Evolutionary conservation across 2,888 invertebrate species (phyloP).

Genomic region (Drosophila quasianomalipes): DNA sequence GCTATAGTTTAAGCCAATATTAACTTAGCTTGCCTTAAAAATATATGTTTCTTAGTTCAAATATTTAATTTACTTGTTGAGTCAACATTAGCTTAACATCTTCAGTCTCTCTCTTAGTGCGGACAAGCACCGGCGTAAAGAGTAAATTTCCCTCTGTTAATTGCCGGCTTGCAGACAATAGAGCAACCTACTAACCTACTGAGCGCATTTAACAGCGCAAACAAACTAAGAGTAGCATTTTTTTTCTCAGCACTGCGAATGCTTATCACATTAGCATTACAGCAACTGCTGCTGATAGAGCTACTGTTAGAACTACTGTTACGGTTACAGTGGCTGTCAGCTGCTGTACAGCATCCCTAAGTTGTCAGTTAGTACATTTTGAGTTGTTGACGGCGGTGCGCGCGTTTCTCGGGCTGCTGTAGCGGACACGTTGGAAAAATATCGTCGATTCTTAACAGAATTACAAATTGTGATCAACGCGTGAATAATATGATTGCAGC

Average conservation of each 20-base stretch:
- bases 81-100: slow-evolving; percentile 22
- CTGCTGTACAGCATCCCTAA: slow-evolving; percentile 62
- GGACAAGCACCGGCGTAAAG: slow-evolving; percentile 46
- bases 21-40: neutral
- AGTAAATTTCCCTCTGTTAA: slow-evolving; percentile 65
- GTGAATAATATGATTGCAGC: slow-evolving; percentile 66
- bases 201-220: slow-evolving; percentile 41
- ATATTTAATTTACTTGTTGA: slow-evolving; percentile 35
- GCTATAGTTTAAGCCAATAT: neutral
- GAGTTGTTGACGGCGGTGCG: slow-evolving; percentile 74
- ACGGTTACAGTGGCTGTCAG: slow-evolving; percentile 10
- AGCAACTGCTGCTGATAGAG: slow-evolving; percentile 30
- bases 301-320: slow-evolving; percentile 20
- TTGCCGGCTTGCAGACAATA: slow-evolving; percentile 46
- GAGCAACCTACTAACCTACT: slow-evolving; percentile 77
- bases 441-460: slow-evolving; percentile 33
- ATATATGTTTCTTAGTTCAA: fast-evolving
- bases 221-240: slow-evolving; percentile 46
- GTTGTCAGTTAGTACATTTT: slow-evolving; percentile 68
- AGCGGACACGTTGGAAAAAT: slow-evolving; percentile 9
- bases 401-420: slow-evolving; percentile 59
- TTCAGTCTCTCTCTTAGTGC: neutral
- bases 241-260: neutral
- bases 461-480: slow-evolving; percentile 40
- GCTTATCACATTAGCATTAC: slow-evolving; percentile 44